Evolutionary conservation across 2,113 vertebrate genomes (phyloP), one percentile per base, ranked within the genome.

Genomic region (Trichechus manatus): DNA sequence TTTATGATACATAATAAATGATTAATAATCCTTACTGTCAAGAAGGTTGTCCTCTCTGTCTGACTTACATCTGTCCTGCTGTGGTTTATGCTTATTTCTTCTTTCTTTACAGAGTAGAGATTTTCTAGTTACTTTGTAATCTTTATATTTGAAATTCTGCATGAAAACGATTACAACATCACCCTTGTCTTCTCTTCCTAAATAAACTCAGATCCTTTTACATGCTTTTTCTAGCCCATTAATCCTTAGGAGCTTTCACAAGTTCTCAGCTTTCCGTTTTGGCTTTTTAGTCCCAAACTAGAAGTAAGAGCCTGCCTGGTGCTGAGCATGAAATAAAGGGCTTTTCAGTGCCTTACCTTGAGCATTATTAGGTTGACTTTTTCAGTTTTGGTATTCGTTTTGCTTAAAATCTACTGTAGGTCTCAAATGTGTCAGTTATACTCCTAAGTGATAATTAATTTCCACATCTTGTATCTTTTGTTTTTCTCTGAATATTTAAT

Each of bases 51-150:
- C 61, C 19, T 89, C 39, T 66, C 27, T 93, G 33, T 85, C 47
- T 22, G 19, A 91, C 4, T 61, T 47, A 9, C 10, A 20, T 66
- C 64, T 59, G 13, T 72, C 13, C 39, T 59, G 31, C 66, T 82
- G 14, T 85, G 44, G 33, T 89, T 56, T 61, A 56, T 0, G 8
- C 56, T 74, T 83, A 23, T 86, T 87, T 79, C 80, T 94, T 3
- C 75, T 72, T 87, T 77, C 44, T 96, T 92, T 81, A n/a, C 33
- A 86, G 39, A 61, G 29, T 70, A 3, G 93, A 92, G 29, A 85
- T 75, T 94, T 83, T 92, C 72, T 94, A 64, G 59, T 89, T 93
- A 77, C 15, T 91, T 75, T 91, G 47, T 53, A 91, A 47, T 87
- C 61, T 68, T 89, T 81, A 5, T 61, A 66, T 82, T 94, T 95